Evolutionary conservation across 1,140 invertebrate species (phyloP).

Genomic region (Hyphantria cunea): DNA sequence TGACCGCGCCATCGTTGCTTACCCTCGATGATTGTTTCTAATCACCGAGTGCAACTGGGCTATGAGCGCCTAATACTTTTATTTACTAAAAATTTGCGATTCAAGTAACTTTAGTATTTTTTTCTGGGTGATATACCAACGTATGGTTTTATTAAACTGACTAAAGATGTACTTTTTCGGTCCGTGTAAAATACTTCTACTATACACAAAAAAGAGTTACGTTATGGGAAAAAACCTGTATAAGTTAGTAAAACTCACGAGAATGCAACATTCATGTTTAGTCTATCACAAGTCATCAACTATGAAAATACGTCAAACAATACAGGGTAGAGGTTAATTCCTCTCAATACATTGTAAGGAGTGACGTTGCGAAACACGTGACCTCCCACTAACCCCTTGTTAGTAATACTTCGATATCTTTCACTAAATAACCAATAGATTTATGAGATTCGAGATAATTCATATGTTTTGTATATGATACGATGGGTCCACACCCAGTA

Average conservation of each 20-base stretch:
- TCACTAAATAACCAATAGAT: neutral
- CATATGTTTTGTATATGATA: neutral
- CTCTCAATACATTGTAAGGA: conserved; percentile 16
- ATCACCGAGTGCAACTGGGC: no score
- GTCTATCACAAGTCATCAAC: conserved; percentile 20
- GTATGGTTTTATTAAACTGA: no score
- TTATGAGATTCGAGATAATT: neutral
- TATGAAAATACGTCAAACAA: conserved; percentile 22
- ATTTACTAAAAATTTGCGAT: no score
- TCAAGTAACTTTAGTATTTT: no score
- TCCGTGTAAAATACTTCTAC: no score
- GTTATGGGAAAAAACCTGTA: neutral
- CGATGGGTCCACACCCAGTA: neutral
- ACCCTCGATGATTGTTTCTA: no score
- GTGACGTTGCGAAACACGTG: conserved; percentile 6
- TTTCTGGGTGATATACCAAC: no score
- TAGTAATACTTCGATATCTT: conserved; percentile 5
- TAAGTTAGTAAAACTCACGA: neutral
- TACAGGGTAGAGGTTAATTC: conserved; percentile 28
- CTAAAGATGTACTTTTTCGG: no score
- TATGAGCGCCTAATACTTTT: no score
- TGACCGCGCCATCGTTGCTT: no score
- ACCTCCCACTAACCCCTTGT: conserved; percentile 7
- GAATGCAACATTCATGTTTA: conserved; percentile 21
- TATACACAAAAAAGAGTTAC: no score